Evolutionary conservation across 2,888 invertebrate genomes (phyloP).

Genomic region (Gasteruption jaculator): DNA sequence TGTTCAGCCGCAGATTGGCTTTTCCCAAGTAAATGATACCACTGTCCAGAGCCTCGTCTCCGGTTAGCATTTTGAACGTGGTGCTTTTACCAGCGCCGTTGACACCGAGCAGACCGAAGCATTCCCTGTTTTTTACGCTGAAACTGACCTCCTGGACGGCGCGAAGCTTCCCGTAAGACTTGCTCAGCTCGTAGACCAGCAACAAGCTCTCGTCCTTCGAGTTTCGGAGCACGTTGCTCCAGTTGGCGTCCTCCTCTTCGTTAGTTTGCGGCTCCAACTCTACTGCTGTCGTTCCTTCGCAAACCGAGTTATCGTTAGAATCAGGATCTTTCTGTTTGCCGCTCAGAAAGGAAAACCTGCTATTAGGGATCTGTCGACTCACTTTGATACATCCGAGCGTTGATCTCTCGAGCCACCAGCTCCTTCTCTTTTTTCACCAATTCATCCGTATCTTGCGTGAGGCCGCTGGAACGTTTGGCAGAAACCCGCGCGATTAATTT

Average conservation of each 20-base stretch:
- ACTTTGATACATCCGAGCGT: slow-evolving; percentile 17
- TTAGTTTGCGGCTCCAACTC: no score
- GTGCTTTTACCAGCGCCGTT: slow-evolving; percentile 83
- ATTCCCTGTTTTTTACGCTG: slow-evolving; percentile 67
- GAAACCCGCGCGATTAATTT: slow-evolving; percentile 23
- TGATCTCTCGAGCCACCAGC: slow-evolving; percentile 24
- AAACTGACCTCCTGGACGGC: slow-evolving; percentile 72
- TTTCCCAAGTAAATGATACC: slow-evolving; percentile 27
- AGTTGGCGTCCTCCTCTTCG: no score
- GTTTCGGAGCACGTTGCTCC: no score
- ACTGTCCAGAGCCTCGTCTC: slow-evolving; percentile 58
- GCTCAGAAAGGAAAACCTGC: no score
- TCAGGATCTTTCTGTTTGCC: no score
- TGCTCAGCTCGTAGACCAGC: slow-evolving; percentile 60
- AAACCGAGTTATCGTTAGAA: no score
- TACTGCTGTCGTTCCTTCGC: no score
- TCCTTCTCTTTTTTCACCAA: slow-evolving; percentile 27
- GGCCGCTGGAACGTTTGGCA: slow-evolving; percentile 8
- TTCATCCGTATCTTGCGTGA: slow-evolving; percentile 24
- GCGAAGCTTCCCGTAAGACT: slow-evolving; percentile 66
- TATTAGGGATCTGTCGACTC: no score
- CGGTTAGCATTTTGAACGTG: slow-evolving; percentile 85
- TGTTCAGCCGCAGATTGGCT: slow-evolving; percentile 19
- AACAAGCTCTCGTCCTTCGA: slow-evolving; percentile 53
- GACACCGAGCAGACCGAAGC: slow-evolving; percentile 74